Conservation (phyloP, 2,797 vertebrate genomes). For the Channallabes apus region DNA sequence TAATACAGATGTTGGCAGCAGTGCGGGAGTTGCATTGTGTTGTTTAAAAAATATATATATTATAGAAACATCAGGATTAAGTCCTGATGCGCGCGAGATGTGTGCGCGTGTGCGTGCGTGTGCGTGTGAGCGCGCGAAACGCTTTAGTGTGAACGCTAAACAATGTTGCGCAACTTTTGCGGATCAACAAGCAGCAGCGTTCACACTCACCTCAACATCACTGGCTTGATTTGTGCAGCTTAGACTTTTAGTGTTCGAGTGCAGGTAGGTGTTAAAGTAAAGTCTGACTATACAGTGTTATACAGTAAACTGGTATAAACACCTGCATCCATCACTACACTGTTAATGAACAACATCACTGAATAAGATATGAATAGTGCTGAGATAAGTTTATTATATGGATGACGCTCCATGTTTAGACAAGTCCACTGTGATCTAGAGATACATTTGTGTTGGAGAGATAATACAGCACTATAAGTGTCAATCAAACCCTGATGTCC, state of each 20-base stretch:
- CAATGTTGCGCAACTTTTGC: not conserved
- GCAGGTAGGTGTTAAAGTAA: too few relatives aligned
- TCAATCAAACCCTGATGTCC: not conserved
- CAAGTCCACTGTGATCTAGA: not conserved
- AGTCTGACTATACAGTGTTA: not conserved
- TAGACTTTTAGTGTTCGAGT: not conserved
- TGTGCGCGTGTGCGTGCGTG: too few relatives aligned
- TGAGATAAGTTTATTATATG: not conserved
- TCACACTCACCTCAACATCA: not conserved
- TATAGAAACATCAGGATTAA: not conserved
- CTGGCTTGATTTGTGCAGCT: not conserved
- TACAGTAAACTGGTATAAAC: not conserved
- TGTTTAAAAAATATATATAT: not conserved
- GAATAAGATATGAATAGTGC: not conserved
- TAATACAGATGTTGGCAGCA: constrained; percentile 9
- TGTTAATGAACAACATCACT: not conserved
- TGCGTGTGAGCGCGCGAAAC: not conserved
- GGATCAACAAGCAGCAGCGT: not conserved
- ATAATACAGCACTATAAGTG: not conserved
- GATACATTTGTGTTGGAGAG: not conserved
- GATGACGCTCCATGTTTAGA: not conserved
- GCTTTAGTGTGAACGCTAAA: not conserved
- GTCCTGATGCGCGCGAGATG: not conserved
- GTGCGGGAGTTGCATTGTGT: not conserved
- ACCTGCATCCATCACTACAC: not conserved